phyloP scores from a whole-genome alignment of 1,140 invertebrate species.

The Conus ventricosus region DNA sequence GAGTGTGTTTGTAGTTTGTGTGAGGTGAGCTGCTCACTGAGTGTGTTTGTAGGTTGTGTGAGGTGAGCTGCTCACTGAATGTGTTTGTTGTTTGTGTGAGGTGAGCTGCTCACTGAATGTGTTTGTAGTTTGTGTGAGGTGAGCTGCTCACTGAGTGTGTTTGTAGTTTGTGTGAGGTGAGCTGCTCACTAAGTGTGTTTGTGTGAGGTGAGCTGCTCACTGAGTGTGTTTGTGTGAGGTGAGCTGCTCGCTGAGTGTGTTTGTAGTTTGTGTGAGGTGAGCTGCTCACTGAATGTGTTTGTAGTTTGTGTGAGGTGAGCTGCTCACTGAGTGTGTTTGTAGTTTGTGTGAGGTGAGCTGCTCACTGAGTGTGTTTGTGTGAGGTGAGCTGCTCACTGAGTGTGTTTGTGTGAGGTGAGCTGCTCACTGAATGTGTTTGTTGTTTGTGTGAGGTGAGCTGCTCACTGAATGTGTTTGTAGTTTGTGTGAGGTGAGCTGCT shows the following conservation, averaged over 20 bases:
- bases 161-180: slow-evolving; percentile 69
- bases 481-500: slow-evolving; percentile 53
- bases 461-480: slow-evolving; percentile 61
- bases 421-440: slow-evolving; percentile 64
- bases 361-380: slow-evolving; percentile 64
- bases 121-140: slow-evolving; percentile 70
- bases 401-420: slow-evolving; percentile 69
- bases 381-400: slow-evolving; percentile 66
- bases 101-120: slow-evolving; percentile 64
- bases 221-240: slow-evolving; percentile 67
- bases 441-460: slow-evolving; percentile 70
- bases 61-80: slow-evolving; percentile 66
- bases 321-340: slow-evolving; percentile 64
- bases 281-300: slow-evolving; percentile 66
- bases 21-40: slow-evolving; percentile 66
- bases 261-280: slow-evolving; percentile 69
- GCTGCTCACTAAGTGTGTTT: slow-evolving; percentile 66
- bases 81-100: slow-evolving; percentile 70
- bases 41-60: slow-evolving; percentile 70
- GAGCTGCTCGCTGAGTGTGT: slow-evolving; percentile 65
- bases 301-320: slow-evolving; percentile 69
- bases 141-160: slow-evolving; percentile 65
- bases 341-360: slow-evolving; percentile 70
- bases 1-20: slow-evolving; percentile 67
- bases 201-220: slow-evolving; percentile 67